Conservation (phyloP, 2,113 vertebrate genomes). For the Malurus alboscapulatus region DNA sequence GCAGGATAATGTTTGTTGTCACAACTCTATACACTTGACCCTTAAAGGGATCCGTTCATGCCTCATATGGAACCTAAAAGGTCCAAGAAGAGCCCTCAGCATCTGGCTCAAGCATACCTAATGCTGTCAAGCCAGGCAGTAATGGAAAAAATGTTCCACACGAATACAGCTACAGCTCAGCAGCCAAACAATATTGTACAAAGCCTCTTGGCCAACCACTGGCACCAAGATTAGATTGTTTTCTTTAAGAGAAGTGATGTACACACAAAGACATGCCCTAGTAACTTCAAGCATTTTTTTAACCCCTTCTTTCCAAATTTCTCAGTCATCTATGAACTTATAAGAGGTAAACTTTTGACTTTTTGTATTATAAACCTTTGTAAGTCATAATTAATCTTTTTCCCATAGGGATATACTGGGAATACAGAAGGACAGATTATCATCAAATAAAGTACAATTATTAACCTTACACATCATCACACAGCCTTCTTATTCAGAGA, state of each 20-base stretch:
- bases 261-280: neutral
- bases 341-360: neutral
- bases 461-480: neutral
- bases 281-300: neutral
- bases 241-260: neutral
- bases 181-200: neutral
- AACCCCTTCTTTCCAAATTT: neutral
- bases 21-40: fast-evolving
- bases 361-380: neutral
- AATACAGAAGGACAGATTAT: neutral
- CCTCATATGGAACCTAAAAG: neutral
- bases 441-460: neutral
- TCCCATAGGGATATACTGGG: neutral
- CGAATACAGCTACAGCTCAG: neutral
- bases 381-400: neutral
- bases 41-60: neutral
- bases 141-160: neutral
- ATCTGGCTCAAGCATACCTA: neutral
- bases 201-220: neutral
- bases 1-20: neutral
- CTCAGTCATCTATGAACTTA: neutral
- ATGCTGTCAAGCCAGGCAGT: neutral
- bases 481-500: neutral
- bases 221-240: neutral
- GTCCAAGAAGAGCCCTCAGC: neutral